Evolutionary conservation across 1,140 invertebrate species (phyloP), one percentile per base, ranked within the genome.

Genomic region (Tetraneura akinire): DNA sequence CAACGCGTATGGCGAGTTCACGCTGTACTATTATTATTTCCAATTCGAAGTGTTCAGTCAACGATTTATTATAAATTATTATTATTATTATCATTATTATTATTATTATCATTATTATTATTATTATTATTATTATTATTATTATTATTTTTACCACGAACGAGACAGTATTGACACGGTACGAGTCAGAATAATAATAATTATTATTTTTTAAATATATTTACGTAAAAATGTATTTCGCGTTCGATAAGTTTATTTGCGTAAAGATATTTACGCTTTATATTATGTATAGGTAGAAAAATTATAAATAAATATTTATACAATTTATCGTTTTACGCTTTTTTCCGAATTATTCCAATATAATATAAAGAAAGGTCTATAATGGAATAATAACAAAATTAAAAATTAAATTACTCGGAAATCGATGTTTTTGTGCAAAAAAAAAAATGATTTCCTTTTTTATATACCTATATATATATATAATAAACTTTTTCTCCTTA

Each of bases 231-330:
- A 29, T 18, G n/a, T 32, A 64, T 32, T 9, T 16, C 23, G 23
- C 26, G 23, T 26, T 60, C 14, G 23, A 14, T 14, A 16, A 60
- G 23, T 11, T 16, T 60, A 29, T 21, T 29, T 29, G 2, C 26
- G 1, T 37, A 21, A 37, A 37, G 32, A 37, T 37, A 37, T 8
- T 4, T 8, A 3, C 32, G 8, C 18, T 9, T 37, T 32, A n/a
- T n/a, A n/a, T n/a, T n/a, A n/a, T n/a, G n/a, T n/a, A n/a, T n/a
- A n/a, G n/a, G 18, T 29, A 11, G 10, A 18, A 10, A 6, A 62
- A 62, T 62, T 6, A 32, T 64, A 62, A 32, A 62, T 62, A 64
- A n/a, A 64, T 21, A 64, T 64, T 64, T 37, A n/a, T n/a, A 64
- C 9, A 11, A 11, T n/a, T 37, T 21, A 0, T 21, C 18, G 29